Conservation (phyloP, 2,888 invertebrate genomes). For the Agapostemon virescens region DNA sequence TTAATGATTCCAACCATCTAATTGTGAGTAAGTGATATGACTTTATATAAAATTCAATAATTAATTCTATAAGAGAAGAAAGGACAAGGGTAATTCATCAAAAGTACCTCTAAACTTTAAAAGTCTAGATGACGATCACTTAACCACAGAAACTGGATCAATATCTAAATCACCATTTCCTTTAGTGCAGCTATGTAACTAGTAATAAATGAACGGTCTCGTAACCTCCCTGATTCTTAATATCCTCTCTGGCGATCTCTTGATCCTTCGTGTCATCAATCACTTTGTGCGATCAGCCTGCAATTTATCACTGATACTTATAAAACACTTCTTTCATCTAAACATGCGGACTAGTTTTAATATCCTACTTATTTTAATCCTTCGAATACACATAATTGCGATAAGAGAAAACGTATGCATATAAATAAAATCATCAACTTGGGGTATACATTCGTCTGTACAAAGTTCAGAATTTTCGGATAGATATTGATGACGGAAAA, state of each 20-base stretch:
- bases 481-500: too few relatives aligned
- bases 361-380: not conserved
- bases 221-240: constrained; percentile 22
- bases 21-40: too few relatives aligned
- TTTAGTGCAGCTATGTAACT: not conserved
- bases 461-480: not conserved
- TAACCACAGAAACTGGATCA: not conserved
- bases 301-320: constrained; percentile 26
- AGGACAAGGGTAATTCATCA: too few relatives aligned
- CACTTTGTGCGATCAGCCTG: not conserved
- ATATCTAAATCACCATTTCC: not conserved
- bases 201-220: constrained; percentile 6
- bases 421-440: not conserved
- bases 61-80: too few relatives aligned
- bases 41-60: too few relatives aligned
- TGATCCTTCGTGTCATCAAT: constrained; percentile 23
- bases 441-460: not conserved
- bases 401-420: not conserved
- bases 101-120: not conserved
- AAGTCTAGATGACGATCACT: not conserved
- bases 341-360: not conserved
- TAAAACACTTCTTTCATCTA: not conserved
- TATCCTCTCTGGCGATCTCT: constrained; percentile 6
- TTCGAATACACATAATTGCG: not conserved
- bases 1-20: too few relatives aligned